Evolutionary conservation across 35 echinoderm and acorn worm genomes (phyloP).

Genomic region (Heliocidaris erythrogramma): DNA sequence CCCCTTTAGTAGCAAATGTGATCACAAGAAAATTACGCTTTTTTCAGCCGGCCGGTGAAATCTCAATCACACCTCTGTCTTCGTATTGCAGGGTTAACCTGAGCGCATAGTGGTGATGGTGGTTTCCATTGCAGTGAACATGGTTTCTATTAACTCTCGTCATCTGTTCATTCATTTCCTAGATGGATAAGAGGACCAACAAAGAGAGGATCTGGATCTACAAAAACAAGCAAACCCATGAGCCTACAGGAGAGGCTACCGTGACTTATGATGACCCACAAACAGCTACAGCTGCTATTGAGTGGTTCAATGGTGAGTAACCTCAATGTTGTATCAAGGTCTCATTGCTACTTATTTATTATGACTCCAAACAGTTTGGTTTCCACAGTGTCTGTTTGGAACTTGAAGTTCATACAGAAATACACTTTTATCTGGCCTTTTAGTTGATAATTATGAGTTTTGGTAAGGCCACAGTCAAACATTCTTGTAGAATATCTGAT

Average conservation of each 20-base stretch:
- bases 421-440: background rate
- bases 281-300: constrained; percentile 87
- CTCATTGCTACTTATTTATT: too few species aligned
- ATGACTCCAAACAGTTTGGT: background rate
- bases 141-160: too few species aligned
- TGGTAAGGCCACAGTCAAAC: background rate
- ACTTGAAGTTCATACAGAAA: background rate
- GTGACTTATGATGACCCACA: constrained; percentile 93
- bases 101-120: too few species aligned
- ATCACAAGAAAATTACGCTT: too few species aligned
- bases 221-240: constrained; percentile 69
- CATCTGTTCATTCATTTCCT: background rate
- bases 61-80: too few species aligned
- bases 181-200: constrained; percentile 80
- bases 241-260: constrained; percentile 84
- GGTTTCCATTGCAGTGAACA: too few species aligned
- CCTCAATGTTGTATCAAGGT: too few species aligned
- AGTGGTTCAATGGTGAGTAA: constrained; percentile 97
- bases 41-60: too few species aligned
- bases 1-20: too few species aligned
- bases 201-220: constrained; percentile 93
- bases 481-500: too few species aligned
- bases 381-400: background rate
- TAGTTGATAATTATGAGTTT: background rate
- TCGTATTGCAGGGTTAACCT: too few species aligned